phyloP scores from a whole-genome alignment of 2,888 invertebrate genomes.

The Pristionchus japonicus region DNA sequence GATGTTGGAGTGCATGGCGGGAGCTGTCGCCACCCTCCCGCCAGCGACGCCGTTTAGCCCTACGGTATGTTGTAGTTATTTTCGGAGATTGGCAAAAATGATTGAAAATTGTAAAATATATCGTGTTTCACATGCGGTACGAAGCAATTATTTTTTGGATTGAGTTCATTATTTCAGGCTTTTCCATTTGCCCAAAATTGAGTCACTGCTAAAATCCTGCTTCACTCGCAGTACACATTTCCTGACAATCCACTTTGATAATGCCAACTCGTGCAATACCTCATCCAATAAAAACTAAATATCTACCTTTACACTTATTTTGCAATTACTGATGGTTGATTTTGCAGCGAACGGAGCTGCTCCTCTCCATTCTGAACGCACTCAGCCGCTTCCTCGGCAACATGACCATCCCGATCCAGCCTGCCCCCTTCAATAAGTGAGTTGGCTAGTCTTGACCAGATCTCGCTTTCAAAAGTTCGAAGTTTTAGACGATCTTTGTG shows the following conservation, averaged over 20 bases:
- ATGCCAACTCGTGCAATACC: no score
- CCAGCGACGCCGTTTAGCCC: constrained; percentile 8
- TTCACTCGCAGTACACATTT: neutral
- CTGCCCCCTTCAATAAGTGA: constrained; percentile 52
- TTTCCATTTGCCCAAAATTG: neutral
- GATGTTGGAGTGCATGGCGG: constrained; percentile 35
- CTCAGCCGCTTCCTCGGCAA: constrained; percentile 50
- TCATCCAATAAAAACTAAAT: no score
- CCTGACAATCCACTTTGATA: no score
- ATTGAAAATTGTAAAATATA: neutral
- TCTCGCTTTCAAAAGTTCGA: no score
- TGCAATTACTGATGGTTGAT: neutral
- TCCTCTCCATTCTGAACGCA: constrained; percentile 49
- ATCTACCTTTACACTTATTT: no score
- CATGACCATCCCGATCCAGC: constrained; percentile 50
- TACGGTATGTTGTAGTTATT: no score
- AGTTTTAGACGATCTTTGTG: no score
- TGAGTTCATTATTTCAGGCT: neutral
- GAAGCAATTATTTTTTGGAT: no score
- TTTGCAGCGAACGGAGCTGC: constrained; percentile 44
- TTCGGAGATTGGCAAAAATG: no score
- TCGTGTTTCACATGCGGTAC: neutral
- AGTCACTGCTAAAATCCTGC: neutral
- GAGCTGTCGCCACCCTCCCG: constrained; percentile 14
- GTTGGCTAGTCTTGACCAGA: neutral